Evolutionary conservation across 2,797 vertebrate species (phyloP).

Genomic region (Urosaurus nigricauda): DNA sequence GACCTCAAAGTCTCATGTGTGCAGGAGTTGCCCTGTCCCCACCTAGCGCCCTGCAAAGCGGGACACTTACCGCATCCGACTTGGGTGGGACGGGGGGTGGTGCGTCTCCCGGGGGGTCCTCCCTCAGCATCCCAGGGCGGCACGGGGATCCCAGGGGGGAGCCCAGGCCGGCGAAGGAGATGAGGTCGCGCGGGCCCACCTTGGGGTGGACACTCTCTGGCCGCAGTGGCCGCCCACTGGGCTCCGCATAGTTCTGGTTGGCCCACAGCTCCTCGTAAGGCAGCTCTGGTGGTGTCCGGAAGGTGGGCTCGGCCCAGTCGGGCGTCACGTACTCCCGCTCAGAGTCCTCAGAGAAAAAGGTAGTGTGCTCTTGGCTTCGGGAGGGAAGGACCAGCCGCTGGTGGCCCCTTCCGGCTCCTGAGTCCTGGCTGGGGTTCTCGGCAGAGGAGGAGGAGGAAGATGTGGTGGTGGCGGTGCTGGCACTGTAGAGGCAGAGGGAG

Average conservation of each 20-base stretch:
- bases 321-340: conserved; percentile 92
- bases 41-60: neutral
- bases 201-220: conserved; percentile 74
- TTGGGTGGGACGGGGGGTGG: conserved; percentile 95
- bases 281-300: conserved; percentile 82
- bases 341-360: conserved; percentile 75
- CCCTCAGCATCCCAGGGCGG: conserved; percentile 71
- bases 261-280: conserved; percentile 98
- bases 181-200: conserved; percentile 83
- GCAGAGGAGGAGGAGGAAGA: neutral
- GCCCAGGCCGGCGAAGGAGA: conserved; percentile 81
- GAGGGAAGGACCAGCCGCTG: neutral
- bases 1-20: too few relatives aligned
- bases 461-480: neutral
- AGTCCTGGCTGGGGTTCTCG: conserved; percentile 82
- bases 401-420: conserved; percentile 36
- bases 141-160: conserved; percentile 77
- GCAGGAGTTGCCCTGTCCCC: too few relatives aligned
- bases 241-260: conserved; percentile 81
- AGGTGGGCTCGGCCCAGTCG: conserved; percentile 88
- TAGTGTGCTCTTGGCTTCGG: conserved; percentile 13
- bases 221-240: conserved; percentile 85
- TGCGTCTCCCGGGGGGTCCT: conserved; percentile 78
- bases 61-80: conserved; percentile 94
- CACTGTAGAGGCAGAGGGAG: conserved; percentile 82